These are phyloP conservation scores for Tupaia chinensis DNA, from an alignment of 2,113 vertebrate species.

Conservation along the genomic window DNA sequence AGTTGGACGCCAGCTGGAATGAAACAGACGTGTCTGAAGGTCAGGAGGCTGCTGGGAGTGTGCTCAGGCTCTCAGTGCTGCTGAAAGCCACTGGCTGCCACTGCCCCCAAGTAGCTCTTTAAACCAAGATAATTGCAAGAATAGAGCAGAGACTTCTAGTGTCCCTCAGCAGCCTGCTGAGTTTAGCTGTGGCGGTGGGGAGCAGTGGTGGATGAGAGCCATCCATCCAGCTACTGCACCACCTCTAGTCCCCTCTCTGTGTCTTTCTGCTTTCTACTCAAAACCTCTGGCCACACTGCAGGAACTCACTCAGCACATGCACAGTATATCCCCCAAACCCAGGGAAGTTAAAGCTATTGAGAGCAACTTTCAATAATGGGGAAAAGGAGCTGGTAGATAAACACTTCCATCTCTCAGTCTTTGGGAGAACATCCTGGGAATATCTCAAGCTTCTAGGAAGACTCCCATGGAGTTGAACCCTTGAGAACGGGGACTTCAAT, in stretches of 20 bases:
- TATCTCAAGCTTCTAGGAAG: background rate
- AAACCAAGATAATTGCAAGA: background rate
- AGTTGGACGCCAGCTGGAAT: slow-evolving; percentile 84
- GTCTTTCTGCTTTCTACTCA: background rate
- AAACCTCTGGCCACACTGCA: background rate
- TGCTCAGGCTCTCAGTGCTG: accelerated
- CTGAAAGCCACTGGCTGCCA: background rate
- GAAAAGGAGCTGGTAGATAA: background rate
- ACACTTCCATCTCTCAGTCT: background rate
- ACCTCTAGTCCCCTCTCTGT: background rate
- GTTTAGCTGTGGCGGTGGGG: background rate
- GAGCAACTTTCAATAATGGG: background rate
- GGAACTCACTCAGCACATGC: background rate
- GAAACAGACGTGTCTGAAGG: background rate
- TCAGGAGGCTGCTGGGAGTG: background rate
- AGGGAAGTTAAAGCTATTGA: accelerated
- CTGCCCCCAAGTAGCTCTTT: background rate
- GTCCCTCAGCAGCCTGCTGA: background rate
- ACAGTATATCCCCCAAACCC: background rate
- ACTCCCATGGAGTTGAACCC: background rate
- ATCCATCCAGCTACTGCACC: background rate
- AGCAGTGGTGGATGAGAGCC: accelerated
- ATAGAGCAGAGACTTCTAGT: background rate
- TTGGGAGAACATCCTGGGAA: background rate
- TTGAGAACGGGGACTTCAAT: background rate